These are phyloP conservation scores for Triplophysa siluroides DNA, from an alignment of 2,113 vertebrate species.

Conservation along the genomic window DNA sequence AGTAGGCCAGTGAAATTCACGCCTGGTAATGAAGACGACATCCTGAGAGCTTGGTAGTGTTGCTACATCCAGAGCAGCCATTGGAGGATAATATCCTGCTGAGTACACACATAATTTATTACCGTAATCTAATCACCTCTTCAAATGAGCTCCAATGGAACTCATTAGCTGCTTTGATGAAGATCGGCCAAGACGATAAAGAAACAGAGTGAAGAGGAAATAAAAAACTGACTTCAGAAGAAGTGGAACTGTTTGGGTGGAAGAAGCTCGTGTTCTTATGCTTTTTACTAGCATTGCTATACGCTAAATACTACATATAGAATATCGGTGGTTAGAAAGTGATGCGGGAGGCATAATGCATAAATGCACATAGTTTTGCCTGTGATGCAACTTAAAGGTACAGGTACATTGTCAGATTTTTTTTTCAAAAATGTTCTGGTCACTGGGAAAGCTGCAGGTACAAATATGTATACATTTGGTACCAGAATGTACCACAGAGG, in stretches of 20 bases:
- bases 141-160: constrained; percentile 72
- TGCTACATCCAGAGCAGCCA: constrained; percentile 45
- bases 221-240: background rate
- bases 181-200: constrained; percentile 63
- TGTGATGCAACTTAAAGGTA: too few species aligned
- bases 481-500: too few species aligned
- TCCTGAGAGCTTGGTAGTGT: constrained; percentile 42
- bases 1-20: background rate
- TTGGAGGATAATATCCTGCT: constrained; percentile 62
- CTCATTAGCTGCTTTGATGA: constrained; percentile 71
- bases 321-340: background rate
- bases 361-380: too few species aligned
- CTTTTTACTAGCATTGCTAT: too few species aligned
- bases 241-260: background rate
- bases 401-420: too few species aligned
- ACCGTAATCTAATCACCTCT: constrained; percentile 68
- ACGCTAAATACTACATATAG: background rate
- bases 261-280: background rate
- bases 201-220: constrained; percentile 6
- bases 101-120: constrained; percentile 73
- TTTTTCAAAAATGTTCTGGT: too few species aligned
- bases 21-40: constrained; percentile 53
- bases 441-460: too few species aligned
- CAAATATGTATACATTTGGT: too few species aligned
- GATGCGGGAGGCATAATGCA: background rate